Evolutionary conservation across 1,140 invertebrate species (phyloP).

Genomic region (Tribolium castaneum): DNA sequence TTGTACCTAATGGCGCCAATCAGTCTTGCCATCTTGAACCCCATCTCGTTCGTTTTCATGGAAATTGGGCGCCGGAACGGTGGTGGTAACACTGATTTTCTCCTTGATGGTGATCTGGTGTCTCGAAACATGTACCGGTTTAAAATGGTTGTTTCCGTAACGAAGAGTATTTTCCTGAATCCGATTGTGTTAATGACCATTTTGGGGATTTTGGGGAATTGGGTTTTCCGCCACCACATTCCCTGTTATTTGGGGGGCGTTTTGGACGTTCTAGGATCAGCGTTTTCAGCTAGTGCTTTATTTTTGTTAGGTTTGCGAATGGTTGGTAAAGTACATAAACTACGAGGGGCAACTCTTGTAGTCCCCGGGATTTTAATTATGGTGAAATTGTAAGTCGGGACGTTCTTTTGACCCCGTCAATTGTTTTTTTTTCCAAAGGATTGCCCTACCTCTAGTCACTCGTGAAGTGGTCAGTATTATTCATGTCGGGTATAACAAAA

Average conservation of each 20-base stretch:
- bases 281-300: constrained; percentile 91
- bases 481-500: constrained; percentile 73
- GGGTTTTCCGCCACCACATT: constrained; percentile 21
- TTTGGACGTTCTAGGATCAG: constrained; percentile 84
- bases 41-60: constrained; percentile 90
- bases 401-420: background rate
- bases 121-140: constrained; percentile 47
- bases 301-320: constrained; percentile 92
- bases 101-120: constrained; percentile 49
- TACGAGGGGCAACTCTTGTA: constrained; percentile 81
- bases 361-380: constrained; percentile 88
- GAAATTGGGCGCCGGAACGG: constrained; percentile 75
- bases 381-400: constrained; percentile 82
- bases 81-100: constrained; percentile 58
- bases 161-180: constrained; percentile 84
- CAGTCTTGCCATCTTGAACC: constrained; percentile 92
- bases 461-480: constrained; percentile 85
- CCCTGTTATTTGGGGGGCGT: constrained; percentile 75
- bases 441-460: constrained; percentile 88
- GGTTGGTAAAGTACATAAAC: constrained; percentile 88
- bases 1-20: constrained; percentile 95
- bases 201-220: constrained; percentile 39
- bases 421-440: constrained; percentile 65
- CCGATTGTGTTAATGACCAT: constrained; percentile 92
- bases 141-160: constrained; percentile 64